phyloP scores from a whole-genome alignment of 2,888 invertebrate genomes.

The Muschampia plurimacula region DNA sequence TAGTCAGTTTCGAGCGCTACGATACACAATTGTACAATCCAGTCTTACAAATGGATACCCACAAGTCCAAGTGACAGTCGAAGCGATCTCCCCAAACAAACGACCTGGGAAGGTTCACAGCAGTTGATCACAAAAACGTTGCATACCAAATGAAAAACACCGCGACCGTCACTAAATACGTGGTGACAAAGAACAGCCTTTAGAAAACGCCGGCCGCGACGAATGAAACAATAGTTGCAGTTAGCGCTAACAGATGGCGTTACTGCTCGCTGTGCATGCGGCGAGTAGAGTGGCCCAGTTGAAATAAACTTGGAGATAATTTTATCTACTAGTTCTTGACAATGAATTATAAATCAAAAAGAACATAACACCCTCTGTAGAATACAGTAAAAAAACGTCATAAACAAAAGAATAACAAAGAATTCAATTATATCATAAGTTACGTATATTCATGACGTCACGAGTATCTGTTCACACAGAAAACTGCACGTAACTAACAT shows the following conservation, averaged over 20 bases:
- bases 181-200: conserved; percentile 51
- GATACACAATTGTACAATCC: background rate
- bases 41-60: background rate
- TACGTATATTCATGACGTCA: no score
- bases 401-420: no score
- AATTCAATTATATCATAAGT: no score
- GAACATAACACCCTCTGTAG: no score
- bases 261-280: conserved; percentile 74
- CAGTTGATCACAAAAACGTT: conserved; percentile 58
- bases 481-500: no score
- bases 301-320: no score
- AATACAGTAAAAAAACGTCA: no score
- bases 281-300: background rate
- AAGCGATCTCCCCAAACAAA: conserved; percentile 28
- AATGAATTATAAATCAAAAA: no score
- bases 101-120: conserved; percentile 34
- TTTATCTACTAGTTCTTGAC: no score
- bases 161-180: conserved; percentile 76
- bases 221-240: conserved; percentile 80
- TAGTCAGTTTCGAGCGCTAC: background rate
- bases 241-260: conserved; percentile 82
- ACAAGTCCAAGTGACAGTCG: conserved; percentile 42
- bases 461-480: no score
- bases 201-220: conserved; percentile 74
- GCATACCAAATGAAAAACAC: conserved; percentile 76